Base-by-base conservation (phyloP, 2,888 invertebrate species). In the Pherbina coryleti region DNA sequence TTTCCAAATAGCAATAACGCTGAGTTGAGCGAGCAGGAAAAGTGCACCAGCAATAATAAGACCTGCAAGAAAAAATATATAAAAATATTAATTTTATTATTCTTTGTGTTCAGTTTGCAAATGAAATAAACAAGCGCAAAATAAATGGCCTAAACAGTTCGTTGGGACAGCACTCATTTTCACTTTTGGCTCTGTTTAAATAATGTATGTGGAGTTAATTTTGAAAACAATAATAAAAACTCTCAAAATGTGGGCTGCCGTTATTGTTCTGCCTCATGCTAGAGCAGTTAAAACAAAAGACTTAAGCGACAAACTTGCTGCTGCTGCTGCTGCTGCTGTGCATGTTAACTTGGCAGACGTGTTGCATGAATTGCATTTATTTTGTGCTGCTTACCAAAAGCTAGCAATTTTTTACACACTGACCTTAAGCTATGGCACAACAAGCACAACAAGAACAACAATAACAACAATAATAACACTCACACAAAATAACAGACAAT, bases 1-100 rank as follows among this genome's bases (percentile, higher is more conserved):
- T 81, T 96, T 95, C 96, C 96, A 97, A 81, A 94, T 95, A 76
- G 95, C 95, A 83, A 97, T 93, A 80, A 97, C 93, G 85, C 95
- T 95, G 88, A 97, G 92, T 91, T 97, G 97, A 57, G 95, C 95
- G 64, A 96, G 93, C 83, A 97, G 91, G 91, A 97, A 97, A 64
- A 97, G 93, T 34, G 95, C 94, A 64, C 95, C 95, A 73, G 96
- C 96, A 81, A 97, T 93, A 87, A 97, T 94, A 5, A 97, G 92
- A 82, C 97, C 97, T 84, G 93, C 0, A 79, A 81, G 83, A 78
- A 81, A 31, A 64, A 78, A 81, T n/a, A 64, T 8, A 64, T 3
- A 11, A 1, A 14, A 44, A 14, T 44, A 11, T 44, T 44, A 44
- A 11, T 44, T 11, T 14, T 44, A 14, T 2, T 2, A 44, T 11